Percentiles rank a stretch among this genome's conserved stretches.
Conservation (phyloP, 2,797 vertebrate genomes). For the Urosaurus nigricauda region DNA sequence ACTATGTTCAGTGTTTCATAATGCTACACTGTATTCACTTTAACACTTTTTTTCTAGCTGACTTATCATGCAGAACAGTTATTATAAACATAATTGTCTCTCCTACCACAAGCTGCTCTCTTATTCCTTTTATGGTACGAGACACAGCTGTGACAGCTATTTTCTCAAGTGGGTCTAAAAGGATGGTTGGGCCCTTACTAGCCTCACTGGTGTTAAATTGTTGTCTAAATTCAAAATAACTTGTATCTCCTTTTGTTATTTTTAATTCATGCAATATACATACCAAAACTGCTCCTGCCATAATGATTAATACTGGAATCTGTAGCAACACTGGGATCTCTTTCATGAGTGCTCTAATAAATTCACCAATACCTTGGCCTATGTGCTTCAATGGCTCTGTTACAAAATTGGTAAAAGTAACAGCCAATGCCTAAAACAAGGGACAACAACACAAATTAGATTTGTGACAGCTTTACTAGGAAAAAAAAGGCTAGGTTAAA, state of each 20-base stretch:
- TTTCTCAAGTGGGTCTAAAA: background rate
- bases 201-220: background rate
- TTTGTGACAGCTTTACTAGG: background rate
- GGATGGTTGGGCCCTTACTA: background rate
- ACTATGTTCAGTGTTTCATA: background rate
- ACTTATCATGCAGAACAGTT: background rate
- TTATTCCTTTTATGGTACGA: background rate
- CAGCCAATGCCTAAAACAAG: conserved; percentile 85
- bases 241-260: background rate
- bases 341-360: conserved; percentile 90
- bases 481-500: fast-evolving
- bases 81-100: background rate
- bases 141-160: background rate
- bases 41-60: background rate
- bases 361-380: conserved; percentile 91
- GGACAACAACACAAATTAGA: background rate
- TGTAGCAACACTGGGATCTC: conserved; percentile 90
- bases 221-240: background rate
- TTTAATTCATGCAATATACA: conserved; percentile 38
- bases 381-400: conserved; percentile 93
- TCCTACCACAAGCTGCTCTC: background rate
- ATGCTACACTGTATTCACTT: background rate
- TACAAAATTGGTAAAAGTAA: conserved; percentile 91
- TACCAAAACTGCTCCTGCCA: conserved; percentile 86
- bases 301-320: conserved; percentile 85